Base-by-base conservation (phyloP, 2,113 vertebrate species). In the Tachysurus vachellii region DNA sequence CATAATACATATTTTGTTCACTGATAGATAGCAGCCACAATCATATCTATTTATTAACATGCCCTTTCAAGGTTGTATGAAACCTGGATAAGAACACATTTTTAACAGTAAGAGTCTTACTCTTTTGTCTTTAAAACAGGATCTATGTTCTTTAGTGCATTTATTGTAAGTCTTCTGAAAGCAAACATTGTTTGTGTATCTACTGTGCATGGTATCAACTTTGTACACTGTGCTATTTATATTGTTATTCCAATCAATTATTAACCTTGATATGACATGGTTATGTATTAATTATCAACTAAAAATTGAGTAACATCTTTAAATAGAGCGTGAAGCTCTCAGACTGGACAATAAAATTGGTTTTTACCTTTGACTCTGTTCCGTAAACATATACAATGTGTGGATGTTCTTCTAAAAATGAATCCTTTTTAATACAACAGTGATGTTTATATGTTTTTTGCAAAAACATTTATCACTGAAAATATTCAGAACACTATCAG, bases 241-340 rank as follows among this genome's bases (percentile, higher is more conserved):
- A 47, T 61, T 21, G 13, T 31, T 66, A 70, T 36, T 79, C 19
- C 61, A 57, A 57, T 84, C 11, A 87, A 54, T 85, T 76, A 88
- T 87, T 85, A 56, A 70, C 66, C 54, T 36, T 36, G 23, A 61
- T 80, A 85, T 71, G 11, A 14, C 80, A 62, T 64, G 44, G 36
- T 56, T 54, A 26, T 14, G 5, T 57, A 77, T 87, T 10, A 85
- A 88, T 88, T 83, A 85, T 87, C 85, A 47, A 87, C 31, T 79
- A 21, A 59, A 59, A 44, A 42, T 13, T 86, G 9, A 82, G 81
- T 28, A 59, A 83, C 82, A 28, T 16, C 79, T 86, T 62, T 71
- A 47, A 16, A 79, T 19, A 21, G 10, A 36, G 9, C 50, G 71
- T 61, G 47, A 82, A 70, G 26, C 23, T 86, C 44, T 47, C 26